Evolutionary conservation across 2,888 invertebrate species (phyloP).

Genomic region (Oasisia sp.): DNA sequence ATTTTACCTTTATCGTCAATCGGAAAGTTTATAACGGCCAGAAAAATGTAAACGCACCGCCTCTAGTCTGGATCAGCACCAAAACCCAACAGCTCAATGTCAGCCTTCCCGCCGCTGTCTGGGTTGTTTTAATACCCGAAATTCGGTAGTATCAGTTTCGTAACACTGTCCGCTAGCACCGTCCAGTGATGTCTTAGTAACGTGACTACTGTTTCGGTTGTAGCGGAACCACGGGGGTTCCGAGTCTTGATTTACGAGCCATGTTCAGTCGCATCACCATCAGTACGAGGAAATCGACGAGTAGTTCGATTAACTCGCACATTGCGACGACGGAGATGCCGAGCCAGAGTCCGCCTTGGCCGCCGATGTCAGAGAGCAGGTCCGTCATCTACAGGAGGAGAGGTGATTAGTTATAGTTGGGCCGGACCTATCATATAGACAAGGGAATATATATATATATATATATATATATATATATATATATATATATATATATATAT

Average conservation of each 20-base stretch:
- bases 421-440: not conserved
- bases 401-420: not conserved
- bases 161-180: too few relatives aligned
- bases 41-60: too few relatives aligned
- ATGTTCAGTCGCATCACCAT: not conserved
- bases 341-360: not conserved
- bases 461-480: too few relatives aligned
- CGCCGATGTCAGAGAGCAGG: not conserved
- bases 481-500: not conserved
- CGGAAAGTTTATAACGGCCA: too few relatives aligned
- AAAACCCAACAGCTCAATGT: too few relatives aligned
- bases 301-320: not conserved
- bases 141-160: too few relatives aligned
- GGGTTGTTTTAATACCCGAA: too few relatives aligned
- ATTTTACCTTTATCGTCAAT: too few relatives aligned
- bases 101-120: too few relatives aligned
- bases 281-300: not conserved
- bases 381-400: not conserved
- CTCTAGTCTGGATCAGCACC: too few relatives aligned
- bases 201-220: not conserved
- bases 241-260: not conserved
- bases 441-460: too few relatives aligned
- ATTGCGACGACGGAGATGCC: not conserved
- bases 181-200: too few relatives aligned
- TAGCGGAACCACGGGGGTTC: not conserved